A percentile compares a stretch with the other conserved stretches of the same genome.
Conservation (phyloP, 2,888 invertebrate genomes). For the Operophtera brumata region DNA sequence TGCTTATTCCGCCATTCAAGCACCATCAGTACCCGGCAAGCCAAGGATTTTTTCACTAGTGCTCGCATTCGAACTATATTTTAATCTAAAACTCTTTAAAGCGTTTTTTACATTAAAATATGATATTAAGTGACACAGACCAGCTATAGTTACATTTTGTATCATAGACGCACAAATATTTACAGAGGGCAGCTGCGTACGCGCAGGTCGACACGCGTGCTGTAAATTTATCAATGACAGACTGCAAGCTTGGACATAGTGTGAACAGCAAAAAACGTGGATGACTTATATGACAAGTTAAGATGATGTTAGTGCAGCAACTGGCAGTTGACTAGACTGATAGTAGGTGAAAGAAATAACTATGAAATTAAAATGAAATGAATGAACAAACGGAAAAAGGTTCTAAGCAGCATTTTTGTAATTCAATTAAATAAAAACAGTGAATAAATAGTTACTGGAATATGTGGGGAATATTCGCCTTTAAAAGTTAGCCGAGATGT, state of each 20-base stretch:
- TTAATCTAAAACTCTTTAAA: background rate
- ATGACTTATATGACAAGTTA: constrained; percentile 14
- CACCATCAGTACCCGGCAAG: no score
- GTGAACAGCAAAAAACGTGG: constrained; percentile 13
- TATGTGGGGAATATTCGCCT: background rate
- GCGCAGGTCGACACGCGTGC: constrained; percentile 41
- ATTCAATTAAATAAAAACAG: no score
- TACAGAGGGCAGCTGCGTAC: constrained; percentile 59
- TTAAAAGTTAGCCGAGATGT: background rate
- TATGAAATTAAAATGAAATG: background rate
- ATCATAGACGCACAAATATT: constrained; percentile 64
- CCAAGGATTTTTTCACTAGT: no score
- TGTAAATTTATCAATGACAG: constrained; percentile 62
- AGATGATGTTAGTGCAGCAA: constrained; percentile 5
- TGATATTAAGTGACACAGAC: constrained; percentile 1
- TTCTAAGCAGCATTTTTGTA: no score
- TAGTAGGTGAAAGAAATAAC: background rate
- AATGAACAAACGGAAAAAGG: background rate
- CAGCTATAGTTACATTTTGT: background rate
- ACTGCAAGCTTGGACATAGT: constrained; percentile 30
- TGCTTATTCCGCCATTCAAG: no score
- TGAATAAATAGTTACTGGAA: no score
- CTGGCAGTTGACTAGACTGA: background rate
- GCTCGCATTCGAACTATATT: background rate
- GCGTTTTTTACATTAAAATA: background rate